Base-by-base conservation (phyloP, 2,113 vertebrate genomes). In the Gulo gulo region DNA sequence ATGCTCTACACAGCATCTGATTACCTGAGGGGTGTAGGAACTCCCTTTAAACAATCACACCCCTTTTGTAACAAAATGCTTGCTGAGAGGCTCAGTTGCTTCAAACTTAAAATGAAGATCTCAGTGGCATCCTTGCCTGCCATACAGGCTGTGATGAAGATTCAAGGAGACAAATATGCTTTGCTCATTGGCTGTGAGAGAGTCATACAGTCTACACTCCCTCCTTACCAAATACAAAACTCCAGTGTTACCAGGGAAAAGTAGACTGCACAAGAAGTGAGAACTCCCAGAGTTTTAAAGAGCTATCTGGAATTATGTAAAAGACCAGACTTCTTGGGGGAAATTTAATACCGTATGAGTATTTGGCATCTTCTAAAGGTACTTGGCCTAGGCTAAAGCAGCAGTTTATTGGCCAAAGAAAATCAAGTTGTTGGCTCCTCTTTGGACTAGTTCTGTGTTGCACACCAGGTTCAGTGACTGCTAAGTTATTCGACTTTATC, bases 291-390 rank as follows among this genome's bases (percentile, higher is more conserved):
- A 69, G n/a, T 73, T 94, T 95, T 76, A 55, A 82, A 81, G 26
- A 63, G 63, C 24, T 67, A 89, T 45, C 29, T 63, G 29, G 52
- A 94, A 83, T 39, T 81, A 61, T 29, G 12, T 34, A 94, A 63
- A 97, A 55, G 14, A 24, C 18, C 47, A 84, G 21, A 74, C 61
- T 89, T 83, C 59, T 39, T 36, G 31, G 36, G 13, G 29, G 26
- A 57, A 94, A 47, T 63, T 42, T 76, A 78, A 78, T 57, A 93
- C 31, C 63, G 96, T 24, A 63, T 50, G n/a, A 82, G 67, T 29
- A 34, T 83, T 94, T 55, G n/a, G 12, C 78, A 89, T 78, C 52
- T 83, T 94, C 39, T 63, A 89, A 97, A 92, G 61, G 61, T 34
- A 85, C 13, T 12, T 85, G 86, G 65, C 95, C 76, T 76, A 83